Conservation (phyloP, 2,888 invertebrate genomes). For the Steinernema hermaphroditum region DNA sequence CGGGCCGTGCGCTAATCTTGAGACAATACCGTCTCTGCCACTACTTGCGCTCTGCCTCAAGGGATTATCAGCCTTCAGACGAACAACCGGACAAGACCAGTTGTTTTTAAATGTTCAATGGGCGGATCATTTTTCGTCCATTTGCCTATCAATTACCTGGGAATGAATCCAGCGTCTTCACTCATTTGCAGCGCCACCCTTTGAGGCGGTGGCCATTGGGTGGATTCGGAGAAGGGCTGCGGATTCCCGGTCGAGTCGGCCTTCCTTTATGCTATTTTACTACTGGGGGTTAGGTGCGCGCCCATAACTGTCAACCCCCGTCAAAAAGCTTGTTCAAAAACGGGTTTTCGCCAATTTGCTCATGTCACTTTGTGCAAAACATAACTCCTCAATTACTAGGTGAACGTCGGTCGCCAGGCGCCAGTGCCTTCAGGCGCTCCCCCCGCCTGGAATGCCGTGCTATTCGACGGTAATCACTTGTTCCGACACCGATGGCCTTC, state of each 20-base stretch:
- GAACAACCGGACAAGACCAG: conserved; percentile 26
- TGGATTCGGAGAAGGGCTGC: too few relatives aligned
- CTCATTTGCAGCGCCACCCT: background rate
- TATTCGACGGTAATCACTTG: background rate
- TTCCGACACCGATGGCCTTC: background rate
- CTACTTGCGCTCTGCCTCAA: background rate
- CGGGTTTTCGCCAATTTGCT: background rate
- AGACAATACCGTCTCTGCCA: conserved; percentile 27
- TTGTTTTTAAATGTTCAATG: conserved; percentile 30
- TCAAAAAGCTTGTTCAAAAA: conserved; percentile 13
- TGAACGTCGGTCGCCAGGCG: background rate
- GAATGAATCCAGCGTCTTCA: conserved; percentile 25
- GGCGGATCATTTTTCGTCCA: conserved; percentile 27
- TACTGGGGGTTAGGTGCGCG: background rate
- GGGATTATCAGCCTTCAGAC: conserved; percentile 30
- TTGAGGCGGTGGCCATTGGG: background rate
- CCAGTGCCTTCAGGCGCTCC: too few relatives aligned
- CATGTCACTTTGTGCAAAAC: background rate
- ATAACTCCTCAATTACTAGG: background rate
- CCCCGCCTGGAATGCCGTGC: too few relatives aligned
- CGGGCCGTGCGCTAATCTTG: conserved; percentile 17
- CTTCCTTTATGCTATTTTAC: background rate
- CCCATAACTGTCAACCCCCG: conserved; percentile 3
- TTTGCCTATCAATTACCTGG: conserved; percentile 31
- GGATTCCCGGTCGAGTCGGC: too few relatives aligned